Conservation (phyloP, 2,888 invertebrate genomes). For the Melinaea menophilus region DNA sequence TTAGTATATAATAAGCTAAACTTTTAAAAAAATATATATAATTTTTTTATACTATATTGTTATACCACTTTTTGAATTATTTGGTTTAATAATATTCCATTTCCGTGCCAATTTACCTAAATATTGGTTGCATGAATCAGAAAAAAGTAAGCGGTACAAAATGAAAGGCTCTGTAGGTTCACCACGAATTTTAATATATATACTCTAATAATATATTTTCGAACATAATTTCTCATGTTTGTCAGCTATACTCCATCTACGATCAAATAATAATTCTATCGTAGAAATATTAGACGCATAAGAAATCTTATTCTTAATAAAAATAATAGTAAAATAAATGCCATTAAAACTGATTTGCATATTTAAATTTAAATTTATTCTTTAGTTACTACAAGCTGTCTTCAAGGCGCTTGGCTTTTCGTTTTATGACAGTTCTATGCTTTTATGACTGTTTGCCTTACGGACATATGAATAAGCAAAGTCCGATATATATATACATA, state of each 20-base stretch:
- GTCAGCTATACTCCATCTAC: not conserved
- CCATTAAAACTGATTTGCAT: not conserved
- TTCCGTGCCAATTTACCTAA: constrained; percentile 36
- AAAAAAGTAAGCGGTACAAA: constrained; percentile 54
- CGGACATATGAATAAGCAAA: constrained; percentile 24
- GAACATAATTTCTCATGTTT: constrained; percentile 9
- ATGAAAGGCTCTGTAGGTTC: constrained; percentile 48
- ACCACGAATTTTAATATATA: constrained; percentile 24
- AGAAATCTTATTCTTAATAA: not conserved
- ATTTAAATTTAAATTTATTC: not conserved
- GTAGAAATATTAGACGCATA: not conserved
- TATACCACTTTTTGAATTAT: not conserved
- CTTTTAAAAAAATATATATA: not conserved
- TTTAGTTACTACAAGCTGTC: constrained; percentile 13
- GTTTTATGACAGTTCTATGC: constrained; percentile 18
- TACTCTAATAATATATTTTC: constrained; percentile 14
- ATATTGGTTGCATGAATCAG: constrained; percentile 35
- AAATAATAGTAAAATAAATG: not conserved
- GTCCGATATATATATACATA: constrained; percentile 3
- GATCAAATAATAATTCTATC: not conserved
- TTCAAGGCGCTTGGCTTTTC: constrained; percentile 20
- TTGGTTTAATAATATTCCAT: constrained; percentile 23
- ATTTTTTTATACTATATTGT: not conserved
- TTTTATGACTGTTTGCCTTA: constrained; percentile 28
- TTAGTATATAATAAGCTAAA: not conserved